Evolutionary conservation across 2,113 vertebrate species (phyloP).

Genomic region (Gallinago media): DNA sequence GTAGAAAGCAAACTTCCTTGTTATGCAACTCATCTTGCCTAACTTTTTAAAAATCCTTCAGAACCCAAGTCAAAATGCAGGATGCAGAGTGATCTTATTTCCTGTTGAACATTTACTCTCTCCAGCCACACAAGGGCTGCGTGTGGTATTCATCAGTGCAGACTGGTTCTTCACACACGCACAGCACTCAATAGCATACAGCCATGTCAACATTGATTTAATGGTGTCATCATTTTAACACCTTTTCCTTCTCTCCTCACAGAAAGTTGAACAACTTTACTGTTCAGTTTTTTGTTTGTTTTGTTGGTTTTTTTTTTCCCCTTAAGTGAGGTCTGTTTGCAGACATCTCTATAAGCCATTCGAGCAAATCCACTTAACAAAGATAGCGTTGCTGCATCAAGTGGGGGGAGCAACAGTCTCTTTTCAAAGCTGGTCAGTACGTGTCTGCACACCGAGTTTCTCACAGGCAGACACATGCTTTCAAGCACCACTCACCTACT

Average conservation of each 20-base stretch:
- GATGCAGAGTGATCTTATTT: conserved; percentile 20
- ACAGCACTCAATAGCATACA: rapidly evolving
- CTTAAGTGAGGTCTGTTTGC: not conserved
- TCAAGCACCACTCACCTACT: not conserved
- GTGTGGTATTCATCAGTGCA: not conserved
- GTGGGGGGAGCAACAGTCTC: not conserved
- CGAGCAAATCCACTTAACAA: not conserved
- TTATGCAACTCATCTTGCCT: not conserved
- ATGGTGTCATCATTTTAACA: not conserved
- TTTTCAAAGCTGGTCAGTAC: not conserved
- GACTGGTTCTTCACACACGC: not conserved
- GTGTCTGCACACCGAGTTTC: rapidly evolving
- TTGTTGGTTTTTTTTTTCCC: not conserved
- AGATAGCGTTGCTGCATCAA: rapidly evolving
- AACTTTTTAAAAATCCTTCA: not conserved
- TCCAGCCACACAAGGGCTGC: not conserved
- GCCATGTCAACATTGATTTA: rapidly evolving
- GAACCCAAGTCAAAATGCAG: not conserved
- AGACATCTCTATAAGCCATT: not conserved
- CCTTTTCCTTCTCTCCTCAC: not conserved
- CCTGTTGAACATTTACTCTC: conserved; percentile 1
- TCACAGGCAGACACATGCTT: rapidly evolving
- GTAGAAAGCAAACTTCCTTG: conserved; percentile 14
- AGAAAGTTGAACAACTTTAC: not conserved
- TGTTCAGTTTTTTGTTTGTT: not conserved